Base-by-base conservation (phyloP, 1,140 invertebrate genomes). In the Polypedilum pembai region DNA sequence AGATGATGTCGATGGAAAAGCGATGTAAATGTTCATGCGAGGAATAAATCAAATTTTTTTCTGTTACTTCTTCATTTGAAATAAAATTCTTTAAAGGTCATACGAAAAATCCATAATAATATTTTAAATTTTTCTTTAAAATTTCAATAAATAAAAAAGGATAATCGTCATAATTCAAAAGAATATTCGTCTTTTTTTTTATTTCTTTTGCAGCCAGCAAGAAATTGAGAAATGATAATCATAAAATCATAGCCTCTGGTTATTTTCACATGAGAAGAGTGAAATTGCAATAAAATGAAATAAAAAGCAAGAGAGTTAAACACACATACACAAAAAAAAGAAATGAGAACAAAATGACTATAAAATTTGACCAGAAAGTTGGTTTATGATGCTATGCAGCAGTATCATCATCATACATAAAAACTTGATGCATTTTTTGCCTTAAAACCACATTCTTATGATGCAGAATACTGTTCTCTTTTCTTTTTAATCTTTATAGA, bases 341-440 rank as follows among this genome's bases (percentile, higher is more conserved):
- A 33, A 33, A 33, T 33, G 24, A 33, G 24, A 33, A 5, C 24
- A 33, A 33, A 56, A 56, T 56, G 12, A 12, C 45, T 15, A 56
- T 56, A 56, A 56, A 56, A 56, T 56, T n/a, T 56, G 45, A 56
- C 45, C 45, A 56, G 45, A 56, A 56, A 56, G 45, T n/a, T 56
- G 45, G 45, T 56, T 56, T 56, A 56, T 56, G 45, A 56, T 56
- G 45, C 12, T 56, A 56, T 56, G n/a, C 45, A n/a, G 45, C 45
- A 56, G 12, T 56, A 56, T 3, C 12, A 33, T 33, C 45, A 12
- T 15, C n/a, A 56, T 56, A 56, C 45, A 56, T n/a, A 56, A 56
- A 56, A 56, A 56, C 45, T 56, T 56, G 45, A 56, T 56, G 45
- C 45, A 56, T 56, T 56, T 56, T n/a, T 56, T n/a, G n/a, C 45